Evolutionary conservation across 2,797 vertebrate genomes (phyloP), one percentile per base, ranked within the genome.

Genomic region (Notamacropus eugenii): DNA sequence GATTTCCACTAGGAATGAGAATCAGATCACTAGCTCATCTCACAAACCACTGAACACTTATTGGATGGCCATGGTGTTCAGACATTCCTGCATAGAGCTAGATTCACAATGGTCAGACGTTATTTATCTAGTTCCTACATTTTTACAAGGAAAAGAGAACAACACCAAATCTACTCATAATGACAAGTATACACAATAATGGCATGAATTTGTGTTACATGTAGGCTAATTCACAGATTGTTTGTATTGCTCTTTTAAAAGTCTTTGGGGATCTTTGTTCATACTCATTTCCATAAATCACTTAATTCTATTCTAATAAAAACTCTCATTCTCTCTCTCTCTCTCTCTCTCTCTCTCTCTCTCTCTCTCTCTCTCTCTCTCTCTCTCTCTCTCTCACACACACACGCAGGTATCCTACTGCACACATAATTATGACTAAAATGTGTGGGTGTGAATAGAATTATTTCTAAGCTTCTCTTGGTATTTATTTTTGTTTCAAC

Each of bases 91-190:
- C 91, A n/a, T 91, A 91, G 50, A n/a, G 94, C n/a, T 93, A 95
- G 8, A 27, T 87, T 94, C 90, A 93, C 93, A 95, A 94, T 90
- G 91, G 90, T 46, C 40, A 56, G 82, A 58, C 59, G 91, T 93
- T 92, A 93, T 55, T 58, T 54, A 96, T 62, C 55, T 93, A 13
- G 62, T 57, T 91, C 62, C 97, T 52, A 93, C 87, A 57, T 94
- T 97, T 67, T 74, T 27, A 74, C 93, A 95, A 95, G 90, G 92
- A 92, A 95, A 96, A 67, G 52, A 13, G n/a, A 93, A 52, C 90
- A 96, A 95, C 59, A 93, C 56, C 34, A 55, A 52, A 92, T 90
- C n/a, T 96, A 29, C 34, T 96, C 87, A 0, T 54, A 54, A 46
- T 50, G 1, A 24, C 40, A 50, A 58, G 55, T 59, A 22, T 58